These are phyloP conservation scores for Allobates femoralis DNA, from an alignment of 2,797 vertebrate species.

Conservation along the genomic window DNA sequence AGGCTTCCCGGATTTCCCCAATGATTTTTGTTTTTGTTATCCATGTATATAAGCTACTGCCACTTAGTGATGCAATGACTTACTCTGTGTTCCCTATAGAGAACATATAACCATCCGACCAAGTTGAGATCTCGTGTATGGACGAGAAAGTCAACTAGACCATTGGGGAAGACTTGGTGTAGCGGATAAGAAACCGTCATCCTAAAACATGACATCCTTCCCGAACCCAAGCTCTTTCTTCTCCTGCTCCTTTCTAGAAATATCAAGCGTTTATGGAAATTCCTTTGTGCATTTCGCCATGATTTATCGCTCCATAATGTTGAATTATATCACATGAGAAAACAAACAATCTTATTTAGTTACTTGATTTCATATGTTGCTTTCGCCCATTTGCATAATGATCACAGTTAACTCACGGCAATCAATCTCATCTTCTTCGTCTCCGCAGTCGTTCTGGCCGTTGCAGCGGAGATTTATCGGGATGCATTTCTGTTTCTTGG, in stretches of 20 bases:
- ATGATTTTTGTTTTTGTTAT: no score
- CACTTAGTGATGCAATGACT: no score
- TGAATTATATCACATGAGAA: conserved; percentile 20
- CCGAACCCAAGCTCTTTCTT: background rate
- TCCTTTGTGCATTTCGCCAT: background rate
- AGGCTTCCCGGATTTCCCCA: no score
- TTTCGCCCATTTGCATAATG: conserved; percentile 29
- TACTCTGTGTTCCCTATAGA: no score
- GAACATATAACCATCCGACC: no score
- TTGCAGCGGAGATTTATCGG: conserved; percentile 89
- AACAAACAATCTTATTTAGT: background rate
- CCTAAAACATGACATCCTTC: background rate
- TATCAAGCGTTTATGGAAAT: background rate
- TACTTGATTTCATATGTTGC: conserved; percentile 17
- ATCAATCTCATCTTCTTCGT: conserved; percentile 94
- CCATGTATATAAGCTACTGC: no score
- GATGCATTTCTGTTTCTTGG: conserved; percentile 88
- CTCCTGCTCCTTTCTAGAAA: background rate
- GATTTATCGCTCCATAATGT: background rate
- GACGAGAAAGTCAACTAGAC: no score
- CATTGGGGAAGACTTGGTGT: background rate
- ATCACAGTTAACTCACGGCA: conserved; percentile 85
- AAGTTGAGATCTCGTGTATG: no score
- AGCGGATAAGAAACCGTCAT: background rate
- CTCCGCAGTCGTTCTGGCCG: conserved; percentile 96